These are phyloP conservation scores for Rhabdornis inornatus DNA, from an alignment of 2,113 vertebrate species.

Conservation along the genomic window DNA sequence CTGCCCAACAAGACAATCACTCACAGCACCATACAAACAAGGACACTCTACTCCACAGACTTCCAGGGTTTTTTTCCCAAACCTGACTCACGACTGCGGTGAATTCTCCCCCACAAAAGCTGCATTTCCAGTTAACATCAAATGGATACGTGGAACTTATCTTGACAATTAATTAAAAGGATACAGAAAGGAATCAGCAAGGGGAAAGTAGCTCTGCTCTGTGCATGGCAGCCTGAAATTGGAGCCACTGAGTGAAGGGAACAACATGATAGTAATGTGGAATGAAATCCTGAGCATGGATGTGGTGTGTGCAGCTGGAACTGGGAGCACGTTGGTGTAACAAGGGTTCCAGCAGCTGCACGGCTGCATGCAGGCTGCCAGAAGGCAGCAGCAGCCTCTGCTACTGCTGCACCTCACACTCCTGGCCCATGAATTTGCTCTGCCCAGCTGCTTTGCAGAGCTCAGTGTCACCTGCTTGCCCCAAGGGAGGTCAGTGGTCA, in stretches of 20 bases:
- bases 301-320: background rate
- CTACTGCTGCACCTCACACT: background rate
- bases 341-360: background rate
- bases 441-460: background rate
- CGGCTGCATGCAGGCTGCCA: background rate
- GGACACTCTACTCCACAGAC: background rate
- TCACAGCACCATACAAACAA: fast-evolving
- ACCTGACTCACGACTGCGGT: background rate
- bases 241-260: background rate
- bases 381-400: background rate
- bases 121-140: background rate
- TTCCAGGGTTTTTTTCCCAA: background rate
- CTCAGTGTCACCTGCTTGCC: background rate
- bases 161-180: constrained; percentile 6
- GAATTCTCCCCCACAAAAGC: background rate
- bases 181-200: background rate
- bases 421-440: fast-evolving
- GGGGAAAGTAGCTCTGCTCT: background rate
- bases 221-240: background rate
- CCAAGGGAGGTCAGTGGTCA: background rate
- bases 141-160: background rate
- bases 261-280: background rate
- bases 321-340: background rate
- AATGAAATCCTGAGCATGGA: background rate
- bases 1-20: background rate